Evolutionary conservation across 2,113 vertebrate genomes (phyloP).

Genomic region (Irena cyanogastra): DNA sequence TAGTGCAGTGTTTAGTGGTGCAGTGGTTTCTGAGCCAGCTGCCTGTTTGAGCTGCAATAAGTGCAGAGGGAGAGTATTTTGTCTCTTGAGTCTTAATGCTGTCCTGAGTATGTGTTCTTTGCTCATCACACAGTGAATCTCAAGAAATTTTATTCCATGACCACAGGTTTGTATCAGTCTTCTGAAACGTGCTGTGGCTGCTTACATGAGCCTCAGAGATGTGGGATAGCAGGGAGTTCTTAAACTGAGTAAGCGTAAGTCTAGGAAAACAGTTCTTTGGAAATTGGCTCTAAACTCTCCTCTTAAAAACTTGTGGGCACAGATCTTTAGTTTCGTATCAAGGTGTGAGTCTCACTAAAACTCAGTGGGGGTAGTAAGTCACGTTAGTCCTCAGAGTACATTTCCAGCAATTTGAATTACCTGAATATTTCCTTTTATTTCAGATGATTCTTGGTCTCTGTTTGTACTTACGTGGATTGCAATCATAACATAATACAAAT

Average conservation of each 20-base stretch:
- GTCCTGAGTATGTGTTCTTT: not conserved
- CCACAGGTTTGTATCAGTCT: not conserved
- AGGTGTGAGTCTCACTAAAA: not conserved
- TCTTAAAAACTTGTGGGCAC: not conserved
- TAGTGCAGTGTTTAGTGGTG: too few relatives aligned
- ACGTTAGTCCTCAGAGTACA: not conserved
- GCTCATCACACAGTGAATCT: not conserved
- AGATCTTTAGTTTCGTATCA: not conserved
- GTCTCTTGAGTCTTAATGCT: not conserved
- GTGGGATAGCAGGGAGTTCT: not conserved
- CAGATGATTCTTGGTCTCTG: not conserved
- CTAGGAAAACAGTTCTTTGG: not conserved
- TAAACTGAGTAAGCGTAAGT: not conserved
- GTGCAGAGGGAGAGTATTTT: not conserved
- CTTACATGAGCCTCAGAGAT: not conserved
- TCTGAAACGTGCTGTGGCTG: not conserved
- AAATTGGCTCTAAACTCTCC: not conserved
- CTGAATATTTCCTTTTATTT: conserved; percentile 12
- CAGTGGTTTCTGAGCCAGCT: not conserved
- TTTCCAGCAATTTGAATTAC: conserved; percentile 17
- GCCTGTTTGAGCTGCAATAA: not conserved
- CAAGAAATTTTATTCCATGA: not conserved
- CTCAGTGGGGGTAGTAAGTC: not conserved
- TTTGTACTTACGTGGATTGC: not conserved
- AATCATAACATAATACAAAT: not conserved